Evolutionary conservation across 2,888 invertebrate genomes (phyloP), one percentile per base, ranked within the genome.

Genomic region (Polylopha cassiicola): DNA sequence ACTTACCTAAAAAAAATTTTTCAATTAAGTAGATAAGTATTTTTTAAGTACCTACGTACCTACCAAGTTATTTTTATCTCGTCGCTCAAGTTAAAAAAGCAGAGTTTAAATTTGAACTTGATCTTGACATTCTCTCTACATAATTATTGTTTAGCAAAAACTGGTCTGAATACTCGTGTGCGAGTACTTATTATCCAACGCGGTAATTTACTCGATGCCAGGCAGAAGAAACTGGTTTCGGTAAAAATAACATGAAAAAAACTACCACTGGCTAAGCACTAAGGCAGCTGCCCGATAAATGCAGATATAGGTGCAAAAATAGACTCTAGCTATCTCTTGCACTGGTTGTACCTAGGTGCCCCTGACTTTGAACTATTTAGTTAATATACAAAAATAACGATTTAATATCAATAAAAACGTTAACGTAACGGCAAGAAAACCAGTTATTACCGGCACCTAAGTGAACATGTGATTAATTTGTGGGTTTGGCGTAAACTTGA

Each of bases 191-290:
- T 8, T 6, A 15, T 6, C 28, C 11, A 3, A 2, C 26, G n/a
- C n/a, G n/a, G n/a, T 20, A 39, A 22, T 22, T 16, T 9, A 11
- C 10, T 29, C 26, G 30, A 34, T 41, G 24, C 8, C n/a, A 11
- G 21, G 15, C 29, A 17, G 24, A 34, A 36, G 34, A 29, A 41
- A 36, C 41, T 15, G 20, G 30, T 9, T 36, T 9, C 7, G 13
- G 11, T 14, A 4, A 20, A 26, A 24, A 30, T 36, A 20, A 16
- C 23, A 24, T n/a, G 39, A 34, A 41, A 41, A 34, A 41, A 41
- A 29, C 13, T 3, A 7, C 5, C 24, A 13, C 33, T 22, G 34
- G 9, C 24, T 21, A 26, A 8, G 13, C n/a, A n/a, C n/a, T n/a
- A n/a, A 9, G 17, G 34, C 36, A 36, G 29, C 36, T 34, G 41